Evolutionary conservation across 1,140 invertebrate species (phyloP).

Genomic region (Trichonephila inaurata): DNA sequence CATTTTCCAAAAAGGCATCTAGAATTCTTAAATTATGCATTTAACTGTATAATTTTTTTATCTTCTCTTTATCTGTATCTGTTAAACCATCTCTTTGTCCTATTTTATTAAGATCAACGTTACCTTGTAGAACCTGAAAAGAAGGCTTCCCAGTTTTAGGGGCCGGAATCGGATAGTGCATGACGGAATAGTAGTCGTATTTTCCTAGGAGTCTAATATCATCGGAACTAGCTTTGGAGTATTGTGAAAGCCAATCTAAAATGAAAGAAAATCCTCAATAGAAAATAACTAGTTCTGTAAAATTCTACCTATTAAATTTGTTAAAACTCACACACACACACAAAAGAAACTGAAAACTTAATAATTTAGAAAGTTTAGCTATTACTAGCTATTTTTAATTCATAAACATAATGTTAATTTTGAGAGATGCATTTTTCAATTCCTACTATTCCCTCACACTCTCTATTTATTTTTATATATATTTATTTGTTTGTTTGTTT

Average conservation of each 20-base stretch:
- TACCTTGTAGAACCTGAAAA: neutral
- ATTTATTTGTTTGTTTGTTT: too few relatives aligned
- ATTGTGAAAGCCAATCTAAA: slow-evolving; percentile 18
- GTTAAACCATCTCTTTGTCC: neutral
- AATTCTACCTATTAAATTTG: too few relatives aligned
- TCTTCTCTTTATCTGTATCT: neutral
- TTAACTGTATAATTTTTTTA: slow-evolving; percentile 82
- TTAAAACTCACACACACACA: too few relatives aligned
- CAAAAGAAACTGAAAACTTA: too few relatives aligned
- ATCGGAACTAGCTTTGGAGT: neutral
- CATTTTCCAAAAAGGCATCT: too few relatives aligned
- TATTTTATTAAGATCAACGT: neutral
- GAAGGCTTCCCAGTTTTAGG: neutral
- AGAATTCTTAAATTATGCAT: neutral
- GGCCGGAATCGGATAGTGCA: slow-evolving; percentile 46
- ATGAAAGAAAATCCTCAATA: neutral
- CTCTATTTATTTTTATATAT: too few relatives aligned
- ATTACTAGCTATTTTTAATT: too few relatives aligned
- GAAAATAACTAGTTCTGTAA: too few relatives aligned
- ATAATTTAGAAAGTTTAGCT: too few relatives aligned
- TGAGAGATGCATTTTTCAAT: too few relatives aligned
- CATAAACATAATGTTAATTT: too few relatives aligned
- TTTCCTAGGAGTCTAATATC: neutral
- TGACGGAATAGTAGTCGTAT: slow-evolving; percentile 62
- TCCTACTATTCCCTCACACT: too few relatives aligned